phyloP scores from a whole-genome alignment of 1,140 invertebrate genomes.

The Varroa destructor region DNA sequence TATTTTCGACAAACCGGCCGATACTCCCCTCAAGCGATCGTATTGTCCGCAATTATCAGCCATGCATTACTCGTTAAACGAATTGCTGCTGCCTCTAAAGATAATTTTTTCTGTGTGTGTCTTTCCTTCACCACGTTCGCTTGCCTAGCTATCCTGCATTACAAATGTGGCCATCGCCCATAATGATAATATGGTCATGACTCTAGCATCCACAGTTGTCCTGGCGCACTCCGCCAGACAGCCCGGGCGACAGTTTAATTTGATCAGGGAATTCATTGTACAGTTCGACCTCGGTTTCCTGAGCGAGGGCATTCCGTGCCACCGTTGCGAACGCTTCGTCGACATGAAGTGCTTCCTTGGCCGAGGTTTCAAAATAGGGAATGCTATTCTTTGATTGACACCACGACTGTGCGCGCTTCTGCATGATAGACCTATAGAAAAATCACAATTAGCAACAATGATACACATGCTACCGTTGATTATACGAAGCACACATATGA shows the following conservation, averaged over 20 bases:
- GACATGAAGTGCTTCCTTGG: slow-evolving; percentile 94
- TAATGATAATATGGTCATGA: not conserved
- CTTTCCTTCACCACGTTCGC: too few species aligned
- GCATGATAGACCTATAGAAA: slow-evolving; percentile 54
- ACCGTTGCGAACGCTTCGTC: slow-evolving; percentile 95
- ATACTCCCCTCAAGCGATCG: too few species aligned
- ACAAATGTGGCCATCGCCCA: too few species aligned
- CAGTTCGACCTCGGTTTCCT: slow-evolving; percentile 69
- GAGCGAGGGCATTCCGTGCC: slow-evolving; percentile 86
- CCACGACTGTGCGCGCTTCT: slow-evolving; percentile 92
- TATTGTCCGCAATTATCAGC: too few species aligned
- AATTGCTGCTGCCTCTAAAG: too few species aligned
- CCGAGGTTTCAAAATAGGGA: slow-evolving; percentile 96
- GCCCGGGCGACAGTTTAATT: slow-evolving; percentile 53
- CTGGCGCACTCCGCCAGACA: slow-evolving; percentile 36
- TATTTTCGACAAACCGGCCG: too few species aligned
- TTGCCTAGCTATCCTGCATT: too few species aligned
- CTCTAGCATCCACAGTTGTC: slow-evolving; percentile 40
- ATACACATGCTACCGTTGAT: not conserved
- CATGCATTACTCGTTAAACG: too few species aligned
- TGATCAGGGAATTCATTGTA: slow-evolving; percentile 96
- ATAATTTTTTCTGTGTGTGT: too few species aligned
- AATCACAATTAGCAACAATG: slow-evolving; percentile 9
- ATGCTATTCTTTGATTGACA: slow-evolving; percentile 96
- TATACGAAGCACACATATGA: not conserved